A percentile compares a stretch with the other conserved stretches of the same genome.
phyloP scores from a whole-genome alignment of 2,888 invertebrate genomes.

The Germaria angustata region DNA sequence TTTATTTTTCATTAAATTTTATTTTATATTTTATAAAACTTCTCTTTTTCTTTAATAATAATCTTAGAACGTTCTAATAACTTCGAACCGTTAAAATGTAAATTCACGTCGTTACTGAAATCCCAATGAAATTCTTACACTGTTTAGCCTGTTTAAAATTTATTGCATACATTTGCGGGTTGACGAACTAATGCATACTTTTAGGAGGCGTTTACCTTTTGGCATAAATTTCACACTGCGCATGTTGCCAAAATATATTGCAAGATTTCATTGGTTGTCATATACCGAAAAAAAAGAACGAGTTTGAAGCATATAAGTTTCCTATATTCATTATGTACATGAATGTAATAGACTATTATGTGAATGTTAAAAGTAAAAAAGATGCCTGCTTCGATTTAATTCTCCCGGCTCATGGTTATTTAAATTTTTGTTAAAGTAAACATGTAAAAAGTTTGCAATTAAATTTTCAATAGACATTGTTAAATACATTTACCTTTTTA shows the following conservation, averaged over 20 bases:
- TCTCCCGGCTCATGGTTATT: background rate
- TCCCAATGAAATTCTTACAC: background rate
- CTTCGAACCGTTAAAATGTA: conserved; percentile 44
- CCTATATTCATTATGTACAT: background rate
- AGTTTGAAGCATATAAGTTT: conserved; percentile 25
- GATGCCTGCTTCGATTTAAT: background rate
- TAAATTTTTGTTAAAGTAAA: conserved; percentile 6
- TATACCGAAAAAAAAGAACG: background rate
- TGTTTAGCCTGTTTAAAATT: conserved; percentile 26
- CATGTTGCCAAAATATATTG: background rate
- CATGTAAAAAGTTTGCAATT: background rate
- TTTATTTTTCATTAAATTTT: background rate
- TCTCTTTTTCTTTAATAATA: background rate
- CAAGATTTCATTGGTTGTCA: conserved; percentile 37
- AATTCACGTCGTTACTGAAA: conserved; percentile 57
- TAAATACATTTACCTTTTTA: background rate
- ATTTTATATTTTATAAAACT: background rate
- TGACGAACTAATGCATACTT: conserved; percentile 54
- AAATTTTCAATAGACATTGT: conserved; percentile 5
- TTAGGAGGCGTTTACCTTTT: conserved; percentile 53
- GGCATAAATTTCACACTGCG: background rate
- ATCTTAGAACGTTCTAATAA: background rate
- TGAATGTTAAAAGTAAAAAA: background rate
- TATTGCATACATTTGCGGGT: conserved; percentile 52
- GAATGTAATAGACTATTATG: too few species aligned